Evolutionary conservation across 2,113 vertebrate species (phyloP), one percentile per base, ranked within the genome.

Genomic region (Camarhynchus parvulus): DNA sequence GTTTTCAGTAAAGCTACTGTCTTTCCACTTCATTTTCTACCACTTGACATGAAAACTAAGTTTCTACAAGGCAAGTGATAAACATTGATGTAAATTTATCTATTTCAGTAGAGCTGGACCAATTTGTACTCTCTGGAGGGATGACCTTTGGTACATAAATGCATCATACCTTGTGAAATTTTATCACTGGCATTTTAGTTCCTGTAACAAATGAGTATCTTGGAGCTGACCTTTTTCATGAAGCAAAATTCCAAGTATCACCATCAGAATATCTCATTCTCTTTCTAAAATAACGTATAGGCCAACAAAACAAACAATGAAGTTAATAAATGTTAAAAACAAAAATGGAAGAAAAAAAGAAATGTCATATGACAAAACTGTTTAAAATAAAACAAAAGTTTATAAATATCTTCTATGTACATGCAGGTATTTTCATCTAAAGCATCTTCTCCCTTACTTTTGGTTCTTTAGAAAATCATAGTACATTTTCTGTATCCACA

Each of bases 181-280:
- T 85, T 88, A 58, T 85, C 75, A 62, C 12, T 95, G 95, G 86
- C 67, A 92, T 96, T 92, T 96, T 85, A 11, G 15, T 76, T 94
- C 25, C 59, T 66, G 31, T 93, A 80, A 92, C n/a, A 92, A 93
- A 95, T 70, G 31, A 93, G 12, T 24, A 37, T 80, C 79, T 85
- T 93, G 47, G 28, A 93, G 16, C 4, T 92, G 90, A 95, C 88
- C 88, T 95, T 93, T 96, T 80, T 74, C 50, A 39, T 47, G 55
- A 93, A 92, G 14, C 11, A 90, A 83, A 80, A 42, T 88, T 79
- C n/a, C 22, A 82, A 79, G 78, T 62, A 63, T 70, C 28, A 63
- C 59, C 50, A 88, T 86, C 83, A 88, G 72, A 67, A 80, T 86
- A 61, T 77, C 15, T 76, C 28, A 61, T 13, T 76, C 5, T 61